A percentile compares a stretch with the other conserved stretches of the same genome.
These are phyloP conservation scores for Piscicola geometra DNA, from an alignment of 2,888 invertebrate genomes.

Conservation along the genomic window DNA sequence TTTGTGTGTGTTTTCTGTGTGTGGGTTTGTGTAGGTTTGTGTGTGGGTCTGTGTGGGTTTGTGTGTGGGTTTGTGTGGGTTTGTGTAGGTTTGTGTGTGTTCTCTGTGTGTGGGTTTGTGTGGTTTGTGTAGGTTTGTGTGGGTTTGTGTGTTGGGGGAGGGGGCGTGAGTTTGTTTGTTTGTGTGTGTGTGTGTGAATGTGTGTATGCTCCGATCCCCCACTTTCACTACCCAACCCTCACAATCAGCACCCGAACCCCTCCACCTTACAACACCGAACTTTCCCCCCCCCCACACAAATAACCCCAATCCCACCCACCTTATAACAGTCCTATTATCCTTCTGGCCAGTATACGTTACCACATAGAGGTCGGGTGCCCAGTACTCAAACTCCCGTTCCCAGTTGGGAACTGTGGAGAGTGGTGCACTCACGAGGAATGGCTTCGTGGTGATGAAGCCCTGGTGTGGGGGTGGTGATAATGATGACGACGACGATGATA, in stretches of 20 bases:
- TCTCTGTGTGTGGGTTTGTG: slow-evolving; percentile 38
- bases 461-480: slow-evolving; percentile 7
- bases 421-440: slow-evolving; percentile 44
- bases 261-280: background rate
- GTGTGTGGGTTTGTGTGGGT: background rate
- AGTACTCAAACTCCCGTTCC: slow-evolving; percentile 46
- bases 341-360: slow-evolving; percentile 44
- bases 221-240: too few species aligned
- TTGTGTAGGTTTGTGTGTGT: slow-evolving; percentile 24
- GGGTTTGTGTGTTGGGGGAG: background rate
- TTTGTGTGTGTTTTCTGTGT: too few species aligned
- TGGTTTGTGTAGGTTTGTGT: too few species aligned
- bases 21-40: too few species aligned
- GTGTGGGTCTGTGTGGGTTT: background rate
- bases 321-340: slow-evolving; percentile 42
- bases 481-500: too few species aligned
- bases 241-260: too few species aligned
- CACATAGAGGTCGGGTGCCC: slow-evolving; percentile 46
- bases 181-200: too few species aligned
- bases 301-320: slow-evolving; percentile 38
- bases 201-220: too few species aligned
- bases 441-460: slow-evolving; percentile 41
- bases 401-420: slow-evolving; percentile 45
- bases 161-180: too few species aligned
- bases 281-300: background rate